These are phyloP conservation scores for Pteruthius melanotis DNA, from an alignment of 2,113 vertebrate species.

Conservation along the genomic window DNA sequence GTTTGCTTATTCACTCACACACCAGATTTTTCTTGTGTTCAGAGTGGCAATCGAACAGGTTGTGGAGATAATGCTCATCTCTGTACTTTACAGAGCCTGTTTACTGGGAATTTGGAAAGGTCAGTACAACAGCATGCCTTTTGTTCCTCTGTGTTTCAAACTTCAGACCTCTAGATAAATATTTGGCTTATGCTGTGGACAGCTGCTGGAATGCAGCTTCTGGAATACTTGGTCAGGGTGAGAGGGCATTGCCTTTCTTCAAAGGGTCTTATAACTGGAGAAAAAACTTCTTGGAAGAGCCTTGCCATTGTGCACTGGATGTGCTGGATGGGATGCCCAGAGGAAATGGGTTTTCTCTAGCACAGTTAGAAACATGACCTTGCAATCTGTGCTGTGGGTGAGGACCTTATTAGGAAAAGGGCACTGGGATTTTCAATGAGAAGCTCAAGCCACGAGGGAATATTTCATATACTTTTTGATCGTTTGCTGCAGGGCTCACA, in stretches of 20 bases:
- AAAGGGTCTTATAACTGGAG: not conserved
- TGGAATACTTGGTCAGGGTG: not conserved
- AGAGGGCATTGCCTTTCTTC: not conserved
- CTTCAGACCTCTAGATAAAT: not conserved
- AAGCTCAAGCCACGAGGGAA: not conserved
- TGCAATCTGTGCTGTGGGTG: not conserved
- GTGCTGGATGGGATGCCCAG: not conserved
- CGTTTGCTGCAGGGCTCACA: not conserved
- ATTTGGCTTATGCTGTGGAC: not conserved
- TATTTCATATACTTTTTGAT: not conserved
- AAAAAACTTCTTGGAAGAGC: not conserved
- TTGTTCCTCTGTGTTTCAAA: not conserved
- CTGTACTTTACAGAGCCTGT: not conserved
- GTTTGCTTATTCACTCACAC: accelerated
- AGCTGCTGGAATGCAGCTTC: not conserved
- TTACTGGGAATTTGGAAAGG: not conserved
- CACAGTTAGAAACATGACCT: not conserved
- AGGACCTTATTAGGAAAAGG: not conserved
- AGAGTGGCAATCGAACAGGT: accelerated
- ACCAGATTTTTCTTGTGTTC: not conserved
- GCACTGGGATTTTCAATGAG: not conserved
- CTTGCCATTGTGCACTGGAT: not conserved
- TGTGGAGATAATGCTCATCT: not conserved
- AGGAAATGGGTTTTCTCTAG: not conserved
- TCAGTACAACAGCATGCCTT: not conserved